Evolutionary conservation across 2,888 invertebrate species (phyloP).

Genomic region (Caenorhabditis doughertyi): DNA sequence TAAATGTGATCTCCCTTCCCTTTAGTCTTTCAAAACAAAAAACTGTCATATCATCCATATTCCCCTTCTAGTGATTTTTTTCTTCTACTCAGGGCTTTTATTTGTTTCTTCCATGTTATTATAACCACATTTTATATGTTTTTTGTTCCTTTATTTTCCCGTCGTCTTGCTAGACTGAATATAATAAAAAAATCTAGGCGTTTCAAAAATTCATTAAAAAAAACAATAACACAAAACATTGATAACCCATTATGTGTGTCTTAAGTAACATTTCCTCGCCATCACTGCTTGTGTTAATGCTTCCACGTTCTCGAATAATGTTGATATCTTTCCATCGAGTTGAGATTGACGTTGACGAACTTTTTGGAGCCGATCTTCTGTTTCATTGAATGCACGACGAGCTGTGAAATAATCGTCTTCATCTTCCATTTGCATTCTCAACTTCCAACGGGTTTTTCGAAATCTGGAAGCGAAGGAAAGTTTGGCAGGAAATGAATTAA

Average conservation of each 20-base stretch:
- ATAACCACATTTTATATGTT: too few species aligned
- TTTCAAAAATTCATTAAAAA: background rate
- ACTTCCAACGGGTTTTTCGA: slow-evolving; percentile 76
- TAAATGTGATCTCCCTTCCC: too few species aligned
- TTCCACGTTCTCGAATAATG: slow-evolving; percentile 73
- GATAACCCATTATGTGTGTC: slow-evolving; percentile 2
- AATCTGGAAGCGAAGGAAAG: slow-evolving; percentile 67
- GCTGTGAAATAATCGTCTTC: slow-evolving; percentile 80
- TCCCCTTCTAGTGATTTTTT: too few species aligned
- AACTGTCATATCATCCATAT: too few species aligned
- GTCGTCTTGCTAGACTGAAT: too few species aligned
- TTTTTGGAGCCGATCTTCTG: slow-evolving; percentile 76
- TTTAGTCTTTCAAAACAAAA: too few species aligned
- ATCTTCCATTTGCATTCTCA: slow-evolving; percentile 77
- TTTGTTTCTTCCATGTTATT: too few species aligned
- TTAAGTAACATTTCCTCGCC: slow-evolving; percentile 47
- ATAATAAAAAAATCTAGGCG: too few species aligned
- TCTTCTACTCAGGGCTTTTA: too few species aligned
- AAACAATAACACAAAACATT: background rate
- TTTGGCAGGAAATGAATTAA: too few species aligned
- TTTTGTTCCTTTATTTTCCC: too few species aligned
- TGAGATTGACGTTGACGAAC: slow-evolving; percentile 74
- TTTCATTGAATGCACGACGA: slow-evolving; percentile 78
- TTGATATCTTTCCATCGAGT: slow-evolving; percentile 68
- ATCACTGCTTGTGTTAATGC: slow-evolving; percentile 68